Evolutionary conservation across 2,888 invertebrate species (phyloP).

Genomic region (Caenorhabditis afra): DNA sequence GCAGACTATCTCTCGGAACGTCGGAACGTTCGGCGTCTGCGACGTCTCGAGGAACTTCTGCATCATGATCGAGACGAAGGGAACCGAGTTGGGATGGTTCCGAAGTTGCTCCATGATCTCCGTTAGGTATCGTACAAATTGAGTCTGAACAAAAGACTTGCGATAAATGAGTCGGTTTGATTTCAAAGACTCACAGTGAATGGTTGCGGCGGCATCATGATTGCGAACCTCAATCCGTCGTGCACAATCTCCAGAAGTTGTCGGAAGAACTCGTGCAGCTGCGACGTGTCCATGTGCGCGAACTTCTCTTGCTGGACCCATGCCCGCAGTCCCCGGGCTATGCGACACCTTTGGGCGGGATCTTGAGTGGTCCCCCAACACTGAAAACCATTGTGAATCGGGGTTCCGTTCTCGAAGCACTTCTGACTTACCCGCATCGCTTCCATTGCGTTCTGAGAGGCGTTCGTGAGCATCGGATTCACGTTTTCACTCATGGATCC

Average conservation of each 20-base stretch:
- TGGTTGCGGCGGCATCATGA: not conserved
- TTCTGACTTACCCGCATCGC: conserved; percentile 30
- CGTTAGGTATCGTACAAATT: too few species aligned
- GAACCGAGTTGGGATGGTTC: too few species aligned
- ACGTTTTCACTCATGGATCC: conserved; percentile 58
- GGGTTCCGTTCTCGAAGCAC: not conserved
- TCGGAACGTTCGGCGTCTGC: too few species aligned
- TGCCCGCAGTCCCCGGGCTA: conserved; percentile 20
- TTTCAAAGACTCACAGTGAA: too few species aligned
- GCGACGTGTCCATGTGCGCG: conserved; percentile 12
- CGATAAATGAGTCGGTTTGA: too few species aligned
- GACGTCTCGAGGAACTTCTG: conserved; percentile 18
- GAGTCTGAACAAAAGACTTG: too few species aligned
- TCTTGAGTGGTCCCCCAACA: conserved; percentile 38
- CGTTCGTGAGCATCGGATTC: conserved; percentile 38
- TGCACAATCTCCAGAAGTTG: conserved; percentile 29
- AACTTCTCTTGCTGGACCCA: conserved; percentile 43
- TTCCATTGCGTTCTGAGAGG: conserved; percentile 15
- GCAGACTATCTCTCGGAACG: conserved; percentile 14
- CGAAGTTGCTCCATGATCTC: too few species aligned
- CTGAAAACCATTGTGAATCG: conserved; percentile 21
- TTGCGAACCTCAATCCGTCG: conserved; percentile 41
- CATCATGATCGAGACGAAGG: conserved; percentile 10
- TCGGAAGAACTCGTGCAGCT: conserved; percentile 29
- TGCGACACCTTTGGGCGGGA: conserved; percentile 4